Percentiles rank a stretch among this genome's conserved stretches.
These are phyloP conservation scores for Gorsachius magnificus DNA, from an alignment of 2,797 vertebrate species.

Conservation along the genomic window DNA sequence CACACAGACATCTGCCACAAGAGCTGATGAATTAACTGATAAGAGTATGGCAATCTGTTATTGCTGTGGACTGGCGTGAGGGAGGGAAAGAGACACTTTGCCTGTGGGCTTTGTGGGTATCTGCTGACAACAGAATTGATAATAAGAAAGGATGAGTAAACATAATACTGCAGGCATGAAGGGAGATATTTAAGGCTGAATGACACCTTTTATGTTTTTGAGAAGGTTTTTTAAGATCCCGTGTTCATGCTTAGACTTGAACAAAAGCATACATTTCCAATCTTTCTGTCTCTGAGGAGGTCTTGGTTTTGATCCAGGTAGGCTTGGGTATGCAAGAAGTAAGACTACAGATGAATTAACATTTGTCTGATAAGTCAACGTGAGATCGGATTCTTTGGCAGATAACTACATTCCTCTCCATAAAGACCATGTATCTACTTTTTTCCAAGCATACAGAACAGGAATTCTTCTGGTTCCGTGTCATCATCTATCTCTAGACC, in stretches of 20 bases:
- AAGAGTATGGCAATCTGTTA: not conserved
- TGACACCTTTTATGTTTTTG: not conserved
- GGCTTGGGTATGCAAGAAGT: not conserved
- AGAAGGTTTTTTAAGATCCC: not conserved
- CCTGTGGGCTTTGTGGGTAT: not conserved
- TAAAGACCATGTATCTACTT: not conserved
- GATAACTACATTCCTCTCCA: not conserved
- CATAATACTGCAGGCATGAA: not conserved
- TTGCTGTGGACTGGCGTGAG: not conserved
- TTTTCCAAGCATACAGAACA: not conserved
- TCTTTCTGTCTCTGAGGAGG: not conserved
- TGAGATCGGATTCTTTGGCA: not conserved
- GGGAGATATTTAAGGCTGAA: not conserved
- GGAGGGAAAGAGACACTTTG: not conserved
- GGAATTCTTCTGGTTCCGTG: not conserved
- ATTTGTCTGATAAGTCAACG: not conserved
- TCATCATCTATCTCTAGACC: not conserved
- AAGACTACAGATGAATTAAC: not conserved
- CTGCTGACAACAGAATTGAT: conserved; percentile 1
- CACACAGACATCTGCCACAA: conserved; percentile 4
- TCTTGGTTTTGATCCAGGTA: not conserved
- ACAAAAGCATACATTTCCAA: not conserved
- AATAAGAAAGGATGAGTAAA: conserved; percentile 14
- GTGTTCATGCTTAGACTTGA: not conserved
- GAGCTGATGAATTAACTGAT: conserved; percentile 9